Percentiles rank a stretch among this genome's conserved stretches.
Conservation (phyloP, 2,797 vertebrate species). For the Etheostoma perlongum region DNA sequence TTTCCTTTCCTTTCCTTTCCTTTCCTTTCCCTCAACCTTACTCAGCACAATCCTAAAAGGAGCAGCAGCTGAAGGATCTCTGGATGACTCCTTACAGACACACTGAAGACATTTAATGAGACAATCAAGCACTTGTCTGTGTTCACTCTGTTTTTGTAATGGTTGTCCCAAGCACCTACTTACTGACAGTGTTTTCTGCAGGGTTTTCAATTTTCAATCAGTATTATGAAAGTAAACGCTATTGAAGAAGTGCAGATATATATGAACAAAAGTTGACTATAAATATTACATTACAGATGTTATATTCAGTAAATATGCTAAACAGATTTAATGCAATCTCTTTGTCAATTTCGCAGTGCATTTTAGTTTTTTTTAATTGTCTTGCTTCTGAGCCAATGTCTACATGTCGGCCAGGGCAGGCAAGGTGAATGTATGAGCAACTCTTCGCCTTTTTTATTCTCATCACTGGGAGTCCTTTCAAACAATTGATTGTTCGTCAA, state of each 20-base stretch:
- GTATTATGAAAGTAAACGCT: conserved; percentile 83
- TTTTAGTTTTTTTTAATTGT: conserved; percentile 70
- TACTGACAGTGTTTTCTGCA: conserved; percentile 86
- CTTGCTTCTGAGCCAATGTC: conserved; percentile 80
- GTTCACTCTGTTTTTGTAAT: conserved; percentile 86
- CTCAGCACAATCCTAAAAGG: conserved; percentile 58
- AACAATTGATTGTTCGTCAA: conserved; percentile 72
- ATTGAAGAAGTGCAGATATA: conserved; percentile 80
- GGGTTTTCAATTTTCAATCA: conserved; percentile 84
- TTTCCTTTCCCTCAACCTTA: conserved; percentile 24
- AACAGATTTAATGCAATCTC: conserved; percentile 83
- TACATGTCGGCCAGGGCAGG: conserved; percentile 70
- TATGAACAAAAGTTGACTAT: conserved; percentile 73
- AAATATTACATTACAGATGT: conserved; percentile 86
- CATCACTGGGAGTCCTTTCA: conserved; percentile 74
- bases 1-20: conserved; percentile 18
- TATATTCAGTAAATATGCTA: conserved; percentile 89
- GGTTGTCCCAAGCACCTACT: conserved; percentile 78
- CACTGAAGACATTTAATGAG: conserved; percentile 82
- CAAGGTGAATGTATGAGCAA: conserved; percentile 85
- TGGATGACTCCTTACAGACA: conserved; percentile 74
- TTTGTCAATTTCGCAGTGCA: conserved; percentile 81
- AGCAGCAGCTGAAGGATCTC: conserved; percentile 62
- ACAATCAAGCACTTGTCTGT: conserved; percentile 87
- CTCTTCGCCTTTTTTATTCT: conserved; percentile 81